A percentile compares a stretch with the other conserved stretches of the same genome.
Conservation (phyloP, 2,888 invertebrate genomes). For the Caradrina kadenii region DNA sequence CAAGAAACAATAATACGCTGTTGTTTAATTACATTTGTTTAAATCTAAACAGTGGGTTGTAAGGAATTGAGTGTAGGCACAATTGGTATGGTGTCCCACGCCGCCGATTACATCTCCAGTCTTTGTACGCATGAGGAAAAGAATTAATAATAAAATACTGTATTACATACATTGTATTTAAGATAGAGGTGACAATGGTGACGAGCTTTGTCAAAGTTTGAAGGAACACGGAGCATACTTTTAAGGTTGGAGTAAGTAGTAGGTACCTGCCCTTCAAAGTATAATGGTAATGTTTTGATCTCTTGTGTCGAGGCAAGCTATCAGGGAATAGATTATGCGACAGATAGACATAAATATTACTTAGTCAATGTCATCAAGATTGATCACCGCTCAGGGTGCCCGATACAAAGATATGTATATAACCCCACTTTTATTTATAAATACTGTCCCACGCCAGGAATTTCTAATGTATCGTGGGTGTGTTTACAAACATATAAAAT, state of each 20-base stretch:
- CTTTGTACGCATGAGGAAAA: slow-evolving; percentile 25
- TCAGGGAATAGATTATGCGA: not conserved
- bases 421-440: too few species aligned
- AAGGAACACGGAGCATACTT: too few species aligned
- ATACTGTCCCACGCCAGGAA: too few species aligned
- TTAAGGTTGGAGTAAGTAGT: too few species aligned
- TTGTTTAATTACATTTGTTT: slow-evolving; percentile 56
- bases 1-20: slow-evolving; percentile 54
- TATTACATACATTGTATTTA: slow-evolving; percentile 19
- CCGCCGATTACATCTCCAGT: slow-evolving; percentile 54
- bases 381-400: not conserved
- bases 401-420: too few species aligned
- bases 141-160: slow-evolving; percentile 38
- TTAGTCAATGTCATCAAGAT: too few species aligned
- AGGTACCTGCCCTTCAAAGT: too few species aligned
- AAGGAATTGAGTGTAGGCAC: slow-evolving; percentile 58
- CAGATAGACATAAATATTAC: not conserved
- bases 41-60: slow-evolving; percentile 58
- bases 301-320: not conserved
- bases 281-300: not conserved
- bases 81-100: slow-evolving; percentile 61
- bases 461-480: too few species aligned
- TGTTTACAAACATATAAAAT: too few species aligned
- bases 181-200: not conserved
- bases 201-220: not conserved